Evolutionary conservation across 2,888 invertebrate genomes (phyloP), one percentile per base, ranked within the genome.

Genomic region (Tridacna crocea): DNA sequence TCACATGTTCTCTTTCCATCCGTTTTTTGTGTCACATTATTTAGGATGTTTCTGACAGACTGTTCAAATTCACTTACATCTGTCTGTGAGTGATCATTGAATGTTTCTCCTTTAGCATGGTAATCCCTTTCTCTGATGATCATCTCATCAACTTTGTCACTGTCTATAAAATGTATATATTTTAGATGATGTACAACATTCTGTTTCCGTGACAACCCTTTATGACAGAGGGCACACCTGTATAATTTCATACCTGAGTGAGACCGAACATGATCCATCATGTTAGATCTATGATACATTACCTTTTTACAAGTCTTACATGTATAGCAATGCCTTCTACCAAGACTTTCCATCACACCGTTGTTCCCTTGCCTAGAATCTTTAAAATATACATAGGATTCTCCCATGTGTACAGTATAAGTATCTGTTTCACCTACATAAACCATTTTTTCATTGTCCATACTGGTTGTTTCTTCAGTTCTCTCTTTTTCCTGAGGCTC

Each of bases 181-280:
- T 70, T 55, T 27, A 83, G 55, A 75, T 83, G 83, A 58, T 83
- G 83, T 11, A 83, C 72, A 48, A 77, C 48, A 74, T 83, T 83
- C 73, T 83, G 83, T 79, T 83, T 83, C 11, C 83, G 58, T 19
- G 83, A 79, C 26, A 83, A 61, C n/a, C 73, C 79, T 72, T 83
- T 83, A 19, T 73, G 77, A 65, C 83, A 83, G 22, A 83, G 65
- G 47, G 55, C 68, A 72, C 83, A 83, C 66, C 77, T 77, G 63
- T 75, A 83, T 11, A 79, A 60, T 61, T 80, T 83, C 11, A 79
- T 66, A 58, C 79, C 79, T 11, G 74, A 75, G 68, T 83, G 83
- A 22, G 83, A 77, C 13, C 83, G 66, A 6, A 77, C 65, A 74
- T 83, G 83, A 55, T 83, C 79, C 15, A 48, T 73, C 72, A 83